These are phyloP conservation scores for Urocitellus parryii DNA, from an alignment of 2,113 vertebrate species.

Conservation along the genomic window DNA sequence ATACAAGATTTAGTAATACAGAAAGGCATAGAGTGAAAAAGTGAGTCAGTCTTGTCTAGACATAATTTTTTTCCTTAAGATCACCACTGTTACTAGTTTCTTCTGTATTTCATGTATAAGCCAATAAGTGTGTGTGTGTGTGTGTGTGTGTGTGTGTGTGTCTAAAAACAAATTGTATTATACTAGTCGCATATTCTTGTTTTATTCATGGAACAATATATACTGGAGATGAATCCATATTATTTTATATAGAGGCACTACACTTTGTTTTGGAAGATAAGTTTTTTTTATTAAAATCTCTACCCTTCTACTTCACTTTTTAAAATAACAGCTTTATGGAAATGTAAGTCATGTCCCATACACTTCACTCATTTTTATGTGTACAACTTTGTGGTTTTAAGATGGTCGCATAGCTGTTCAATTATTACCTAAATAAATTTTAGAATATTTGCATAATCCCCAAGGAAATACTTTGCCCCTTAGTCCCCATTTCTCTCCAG, in stretches of 20 bases:
- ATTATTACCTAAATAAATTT: background rate
- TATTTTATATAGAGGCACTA: background rate
- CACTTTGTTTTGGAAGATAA: too few relatives aligned
- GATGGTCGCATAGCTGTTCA: background rate
- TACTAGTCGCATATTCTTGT: background rate
- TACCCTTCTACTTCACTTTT: background rate
- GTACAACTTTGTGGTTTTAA: background rate
- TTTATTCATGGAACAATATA: background rate
- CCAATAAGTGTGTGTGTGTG: background rate
- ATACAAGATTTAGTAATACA: background rate
- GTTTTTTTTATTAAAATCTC: too few relatives aligned
- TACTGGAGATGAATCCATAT: background rate
- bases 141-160: background rate
- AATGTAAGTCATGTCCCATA: background rate
- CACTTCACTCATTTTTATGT: background rate
- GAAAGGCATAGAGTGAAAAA: background rate
- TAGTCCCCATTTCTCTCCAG: background rate
- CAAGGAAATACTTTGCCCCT: background rate
- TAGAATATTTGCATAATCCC: background rate
- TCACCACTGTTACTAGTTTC: background rate
- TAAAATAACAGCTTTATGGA: conserved; percentile 1
- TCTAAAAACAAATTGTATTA: background rate
- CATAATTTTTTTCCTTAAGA: background rate
- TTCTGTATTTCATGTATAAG: background rate
- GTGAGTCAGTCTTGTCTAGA: background rate